phyloP scores from a whole-genome alignment of 2,888 invertebrate species.

The Drosophila colorata region DNA sequence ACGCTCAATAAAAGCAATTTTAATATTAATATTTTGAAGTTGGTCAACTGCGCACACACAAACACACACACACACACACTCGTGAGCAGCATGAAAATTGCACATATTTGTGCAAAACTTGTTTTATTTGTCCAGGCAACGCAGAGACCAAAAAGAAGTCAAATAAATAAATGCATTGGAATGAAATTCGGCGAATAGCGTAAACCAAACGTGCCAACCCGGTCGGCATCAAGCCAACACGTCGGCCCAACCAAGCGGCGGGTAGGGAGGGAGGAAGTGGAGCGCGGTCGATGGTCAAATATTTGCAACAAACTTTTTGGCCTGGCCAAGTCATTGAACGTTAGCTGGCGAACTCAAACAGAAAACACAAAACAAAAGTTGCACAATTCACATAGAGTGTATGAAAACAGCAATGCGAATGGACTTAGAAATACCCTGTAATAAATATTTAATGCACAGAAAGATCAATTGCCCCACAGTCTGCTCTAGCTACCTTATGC shows the following conservation, averaged over 20 bases:
- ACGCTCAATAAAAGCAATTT: constrained; percentile 69
- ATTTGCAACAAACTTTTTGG: constrained; percentile 78
- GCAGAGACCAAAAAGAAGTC: constrained; percentile 54
- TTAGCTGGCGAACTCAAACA: constrained; percentile 67
- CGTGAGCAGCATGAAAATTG: constrained; percentile 32
- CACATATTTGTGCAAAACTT: constrained; percentile 36
- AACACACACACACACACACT: neutral
- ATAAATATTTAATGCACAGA: constrained; percentile 18
- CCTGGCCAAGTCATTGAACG: constrained; percentile 77
- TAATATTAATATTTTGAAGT: constrained; percentile 69
- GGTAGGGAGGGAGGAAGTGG: constrained; percentile 19
- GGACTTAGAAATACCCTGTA: constrained; percentile 40
- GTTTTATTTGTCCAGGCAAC: constrained; percentile 49
- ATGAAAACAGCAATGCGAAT: constrained; percentile 6
- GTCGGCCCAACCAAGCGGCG: neutral
- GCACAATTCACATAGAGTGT: constrained; percentile 29
- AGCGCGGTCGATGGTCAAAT: constrained; percentile 73
- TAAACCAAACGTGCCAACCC: constrained; percentile 56
- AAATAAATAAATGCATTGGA: constrained; percentile 79
- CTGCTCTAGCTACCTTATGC: neutral
- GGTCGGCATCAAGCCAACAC: constrained; percentile 53
- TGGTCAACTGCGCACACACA: constrained; percentile 30
- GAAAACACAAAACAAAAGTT: constrained; percentile 49
- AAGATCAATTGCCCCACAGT: constrained; percentile 5
- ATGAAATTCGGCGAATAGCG: constrained; percentile 50